Conservation (phyloP, 2,113 vertebrate genomes). For the Crotalus tigris region DNA sequence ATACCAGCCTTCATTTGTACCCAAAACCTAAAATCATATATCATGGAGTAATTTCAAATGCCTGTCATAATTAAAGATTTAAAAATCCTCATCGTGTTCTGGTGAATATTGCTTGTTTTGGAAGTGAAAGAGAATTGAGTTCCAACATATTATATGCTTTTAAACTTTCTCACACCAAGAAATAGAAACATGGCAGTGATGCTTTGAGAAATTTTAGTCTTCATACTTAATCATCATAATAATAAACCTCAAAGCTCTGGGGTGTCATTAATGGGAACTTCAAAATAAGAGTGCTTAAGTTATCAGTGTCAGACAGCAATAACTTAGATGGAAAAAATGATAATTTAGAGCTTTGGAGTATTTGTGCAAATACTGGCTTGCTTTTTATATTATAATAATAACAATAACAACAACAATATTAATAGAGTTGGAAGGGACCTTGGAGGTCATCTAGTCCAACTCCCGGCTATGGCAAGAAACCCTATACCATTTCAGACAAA, state of each 20-base stretch:
- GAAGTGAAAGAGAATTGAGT: neutral
- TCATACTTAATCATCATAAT: neutral
- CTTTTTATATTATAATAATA: neutral
- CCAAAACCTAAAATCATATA: neutral
- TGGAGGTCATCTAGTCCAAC: no score
- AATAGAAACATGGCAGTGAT: neutral
- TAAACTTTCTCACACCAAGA: neutral
- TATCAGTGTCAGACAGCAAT: neutral
- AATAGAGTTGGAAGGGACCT: no score
- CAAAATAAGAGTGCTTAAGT: neutral
- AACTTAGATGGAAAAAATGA: neutral
- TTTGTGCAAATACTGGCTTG: neutral
- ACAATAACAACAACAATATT: no score
- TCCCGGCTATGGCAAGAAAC: no score
- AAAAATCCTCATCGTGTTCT: neutral
- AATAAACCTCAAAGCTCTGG: neutral
- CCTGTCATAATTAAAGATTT: neutral
- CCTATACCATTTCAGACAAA: no score
- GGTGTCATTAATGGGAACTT: neutral
- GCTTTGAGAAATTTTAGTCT: neutral
- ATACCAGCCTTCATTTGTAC: neutral
- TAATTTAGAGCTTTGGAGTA: neutral
- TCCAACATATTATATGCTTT: neutral
- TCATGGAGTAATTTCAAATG: neutral
- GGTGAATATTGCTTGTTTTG: neutral